Percentiles rank a stretch among this genome's conserved stretches.
Evolutionary conservation across 1,140 invertebrate species (phyloP).

Genomic region (Schlechtendalia chinensis): DNA sequence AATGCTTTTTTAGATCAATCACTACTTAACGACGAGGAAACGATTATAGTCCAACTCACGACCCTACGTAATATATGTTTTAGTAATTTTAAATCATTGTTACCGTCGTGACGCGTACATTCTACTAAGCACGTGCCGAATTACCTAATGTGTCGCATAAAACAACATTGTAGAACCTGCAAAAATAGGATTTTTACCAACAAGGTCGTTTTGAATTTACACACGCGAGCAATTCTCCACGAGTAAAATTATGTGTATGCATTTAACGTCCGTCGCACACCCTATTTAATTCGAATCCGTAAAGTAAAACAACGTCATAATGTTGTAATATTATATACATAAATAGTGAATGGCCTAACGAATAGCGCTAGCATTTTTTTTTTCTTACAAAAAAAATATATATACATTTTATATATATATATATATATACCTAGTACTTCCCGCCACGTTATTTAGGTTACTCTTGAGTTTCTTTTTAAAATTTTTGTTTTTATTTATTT

Average conservation of each 20-base stretch:
- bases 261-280: background rate
- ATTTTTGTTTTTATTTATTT: slow-evolving; percentile 25
- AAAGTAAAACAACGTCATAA: slow-evolving; percentile 15
- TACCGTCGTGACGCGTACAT: background rate
- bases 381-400: too few relatives aligned
- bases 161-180: too few relatives aligned
- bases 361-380: slow-evolving; percentile 31
- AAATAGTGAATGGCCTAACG: slow-evolving; percentile 30
- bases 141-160: background rate
- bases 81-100: background rate
- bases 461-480: slow-evolving; percentile 31
- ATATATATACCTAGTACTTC: slow-evolving; percentile 28
- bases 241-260: slow-evolving; percentile 26
- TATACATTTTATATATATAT: slow-evolving; percentile 1
- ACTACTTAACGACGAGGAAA: background rate
- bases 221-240: background rate
- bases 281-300: slow-evolving; percentile 3
- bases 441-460: slow-evolving; percentile 27
- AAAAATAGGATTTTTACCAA: background rate
- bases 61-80: background rate
- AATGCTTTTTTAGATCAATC: background rate
- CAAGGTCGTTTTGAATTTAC: slow-evolving; percentile 7
- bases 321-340: background rate
- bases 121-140: background rate
- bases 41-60: background rate